Conservation (phyloP, 2,113 vertebrate species). For the Platichthys stellatus region DNA sequence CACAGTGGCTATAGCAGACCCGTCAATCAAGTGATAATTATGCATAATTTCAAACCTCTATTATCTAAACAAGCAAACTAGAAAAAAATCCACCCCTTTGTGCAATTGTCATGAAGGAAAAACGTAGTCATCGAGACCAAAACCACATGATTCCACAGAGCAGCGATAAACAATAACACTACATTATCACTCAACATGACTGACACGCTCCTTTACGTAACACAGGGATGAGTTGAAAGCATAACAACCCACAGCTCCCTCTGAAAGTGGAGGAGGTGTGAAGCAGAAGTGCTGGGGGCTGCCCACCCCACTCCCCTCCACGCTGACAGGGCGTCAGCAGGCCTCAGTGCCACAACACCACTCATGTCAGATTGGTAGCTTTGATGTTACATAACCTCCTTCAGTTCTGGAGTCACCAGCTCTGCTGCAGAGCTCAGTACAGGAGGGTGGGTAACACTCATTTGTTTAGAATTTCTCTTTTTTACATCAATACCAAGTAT, state of each 20-base stretch:
- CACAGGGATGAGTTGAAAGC: not conserved
- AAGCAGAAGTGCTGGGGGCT: not conserved
- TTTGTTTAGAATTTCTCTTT: conserved; percentile 66
- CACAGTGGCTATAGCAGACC: too few relatives aligned
- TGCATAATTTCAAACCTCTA: too few relatives aligned
- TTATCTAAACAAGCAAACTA: too few relatives aligned
- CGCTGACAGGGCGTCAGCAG: conserved; percentile 41
- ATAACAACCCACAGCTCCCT: not conserved
- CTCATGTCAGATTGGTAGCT: conserved; percentile 27
- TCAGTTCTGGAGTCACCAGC: conserved; percentile 36
- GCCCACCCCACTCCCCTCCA: not conserved
- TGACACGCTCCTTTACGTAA: not conserved
- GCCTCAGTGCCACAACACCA: conserved; percentile 26
- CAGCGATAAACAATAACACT: not conserved
- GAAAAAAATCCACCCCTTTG: too few relatives aligned
- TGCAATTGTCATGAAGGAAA: not conserved
- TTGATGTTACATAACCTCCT: conserved; percentile 58
- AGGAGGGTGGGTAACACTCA: not conserved
- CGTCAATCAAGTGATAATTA: too few relatives aligned
- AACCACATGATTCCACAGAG: not conserved
- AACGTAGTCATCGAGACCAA: not conserved
- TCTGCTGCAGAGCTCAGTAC: not conserved
- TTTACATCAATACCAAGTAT: conserved; percentile 46
- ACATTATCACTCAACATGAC: not conserved
- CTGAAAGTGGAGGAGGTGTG: not conserved